Conservation (phyloP, 2,888 invertebrate species). For the Pachydiplax longipennis region DNA sequence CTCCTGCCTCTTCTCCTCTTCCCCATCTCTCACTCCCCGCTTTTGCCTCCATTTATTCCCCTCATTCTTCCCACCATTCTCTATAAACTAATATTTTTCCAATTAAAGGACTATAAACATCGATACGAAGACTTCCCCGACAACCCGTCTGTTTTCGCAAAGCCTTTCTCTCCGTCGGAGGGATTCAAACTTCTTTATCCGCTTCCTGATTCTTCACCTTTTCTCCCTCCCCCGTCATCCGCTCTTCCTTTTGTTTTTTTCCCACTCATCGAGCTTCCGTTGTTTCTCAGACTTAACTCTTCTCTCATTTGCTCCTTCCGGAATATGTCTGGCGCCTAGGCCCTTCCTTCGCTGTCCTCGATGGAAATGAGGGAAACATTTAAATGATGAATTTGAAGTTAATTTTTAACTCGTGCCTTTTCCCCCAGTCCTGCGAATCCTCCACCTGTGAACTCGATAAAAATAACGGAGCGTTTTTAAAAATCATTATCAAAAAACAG, state of each 20-base stretch:
- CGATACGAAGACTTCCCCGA: not conserved
- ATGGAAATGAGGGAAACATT: no score
- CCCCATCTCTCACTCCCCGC: not conserved
- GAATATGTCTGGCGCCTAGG: not conserved
- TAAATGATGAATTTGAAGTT: no score
- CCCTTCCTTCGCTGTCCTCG: no score
- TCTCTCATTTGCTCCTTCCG: not conserved
- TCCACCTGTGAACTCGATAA: no score
- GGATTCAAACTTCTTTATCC: not conserved
- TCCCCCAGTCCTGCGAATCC: no score
- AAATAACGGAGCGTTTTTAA: no score
- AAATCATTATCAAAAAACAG: no score
- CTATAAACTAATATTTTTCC: constrained; percentile 18
- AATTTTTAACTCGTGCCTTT: no score
- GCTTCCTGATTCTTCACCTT: not conserved
- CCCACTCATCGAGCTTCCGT: not conserved
- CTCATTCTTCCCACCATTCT: not conserved
- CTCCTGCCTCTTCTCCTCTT: not conserved
- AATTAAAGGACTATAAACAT: not conserved
- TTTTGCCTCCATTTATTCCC: not conserved
- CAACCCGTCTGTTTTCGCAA: not conserved
- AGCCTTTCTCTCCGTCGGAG: not conserved
- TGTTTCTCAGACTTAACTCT: not conserved
- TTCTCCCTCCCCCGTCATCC: not conserved
- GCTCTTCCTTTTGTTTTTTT: not conserved